Evolutionary conservation across 2,113 vertebrate genomes (phyloP).

Genomic region (Lethenteron camtschaticum): DNA sequence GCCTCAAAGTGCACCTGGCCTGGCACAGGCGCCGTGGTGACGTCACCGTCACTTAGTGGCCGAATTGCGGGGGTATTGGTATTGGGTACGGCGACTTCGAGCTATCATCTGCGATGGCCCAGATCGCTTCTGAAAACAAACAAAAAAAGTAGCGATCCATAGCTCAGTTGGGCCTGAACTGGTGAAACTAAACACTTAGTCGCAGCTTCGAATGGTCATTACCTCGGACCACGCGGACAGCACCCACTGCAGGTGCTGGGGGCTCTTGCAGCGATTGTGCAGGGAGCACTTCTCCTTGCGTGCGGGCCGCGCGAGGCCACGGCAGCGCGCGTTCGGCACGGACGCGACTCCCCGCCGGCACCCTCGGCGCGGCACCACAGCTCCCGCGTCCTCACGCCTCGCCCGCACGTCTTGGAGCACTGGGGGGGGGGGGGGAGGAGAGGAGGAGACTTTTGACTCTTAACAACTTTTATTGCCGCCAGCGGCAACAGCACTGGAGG

Average conservation of each 20-base stretch:
- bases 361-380: slow-evolving; percentile 31
- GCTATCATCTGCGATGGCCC: no score
- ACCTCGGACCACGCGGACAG: slow-evolving; percentile 75
- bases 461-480: no score
- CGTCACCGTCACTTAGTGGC: no score
- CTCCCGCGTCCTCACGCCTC: slow-evolving; percentile 49
- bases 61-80: no score
- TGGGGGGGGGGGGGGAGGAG: slow-evolving; percentile 14
- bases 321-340: not conserved
- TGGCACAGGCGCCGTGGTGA: no score
- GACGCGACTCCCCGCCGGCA: not conserved
- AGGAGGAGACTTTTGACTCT: not conserved
- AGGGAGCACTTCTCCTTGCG: not conserved
- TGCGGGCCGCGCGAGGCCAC: not conserved
- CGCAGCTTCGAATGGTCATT: not conserved
- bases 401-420: slow-evolving; percentile 90
- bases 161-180: no score
- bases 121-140: no score
- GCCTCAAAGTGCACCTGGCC: no score
- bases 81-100: no score
- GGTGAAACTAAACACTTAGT: no score
- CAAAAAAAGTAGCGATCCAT: no score
- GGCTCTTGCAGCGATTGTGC: not conserved
- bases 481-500: no score
- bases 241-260: slow-evolving; percentile 43